Evolutionary conservation across 2,113 vertebrate genomes (phyloP).

Genomic region (Eleginops maclovinus): DNA sequence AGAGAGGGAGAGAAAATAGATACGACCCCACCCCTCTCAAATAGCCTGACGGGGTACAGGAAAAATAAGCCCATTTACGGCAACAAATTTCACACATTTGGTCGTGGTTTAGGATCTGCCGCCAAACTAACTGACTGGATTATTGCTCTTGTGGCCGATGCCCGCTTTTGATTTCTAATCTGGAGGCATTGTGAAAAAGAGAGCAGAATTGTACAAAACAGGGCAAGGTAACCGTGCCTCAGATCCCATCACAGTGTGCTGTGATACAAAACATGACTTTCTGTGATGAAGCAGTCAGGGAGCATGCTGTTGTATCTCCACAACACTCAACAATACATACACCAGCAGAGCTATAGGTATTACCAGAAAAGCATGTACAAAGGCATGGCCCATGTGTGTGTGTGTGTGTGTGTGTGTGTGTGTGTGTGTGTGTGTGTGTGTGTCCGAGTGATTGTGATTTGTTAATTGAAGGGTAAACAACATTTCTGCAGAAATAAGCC

Average conservation of each 20-base stretch:
- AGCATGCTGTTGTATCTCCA: slow-evolving; percentile 49
- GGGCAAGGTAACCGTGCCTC: slow-evolving; percentile 36
- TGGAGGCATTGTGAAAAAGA: slow-evolving; percentile 42
- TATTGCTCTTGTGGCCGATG: slow-evolving; percentile 59
- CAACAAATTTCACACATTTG: slow-evolving; percentile 68
- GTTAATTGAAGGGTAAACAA: slow-evolving; percentile 67
- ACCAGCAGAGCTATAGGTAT: slow-evolving; percentile 33
- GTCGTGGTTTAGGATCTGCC: slow-evolving; percentile 65
- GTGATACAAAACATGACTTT: slow-evolving; percentile 56
- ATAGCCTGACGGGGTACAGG: slow-evolving; percentile 27
- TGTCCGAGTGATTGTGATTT: slow-evolving; percentile 49
- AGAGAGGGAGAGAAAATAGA: not conserved
- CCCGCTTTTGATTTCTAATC: slow-evolving; percentile 53
- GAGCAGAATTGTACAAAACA: slow-evolving; percentile 17
- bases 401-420: slow-evolving; percentile 2
- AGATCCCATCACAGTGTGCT: slow-evolving; percentile 53
- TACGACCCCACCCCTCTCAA: slow-evolving; percentile 1
- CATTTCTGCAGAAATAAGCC: slow-evolving; percentile 36
- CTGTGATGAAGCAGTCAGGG: slow-evolving; percentile 67
- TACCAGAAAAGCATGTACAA: slow-evolving; percentile 26
- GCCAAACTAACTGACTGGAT: slow-evolving; percentile 72
- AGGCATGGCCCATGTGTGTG: slow-evolving; percentile 25
- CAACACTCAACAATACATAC: slow-evolving; percentile 46
- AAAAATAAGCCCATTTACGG: slow-evolving; percentile 63
- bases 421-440: slow-evolving; percentile 15